These are phyloP conservation scores for Parauchenoglanis punctatus DNA, from an alignment of 2,797 vertebrate species.

Conservation along the genomic window DNA sequence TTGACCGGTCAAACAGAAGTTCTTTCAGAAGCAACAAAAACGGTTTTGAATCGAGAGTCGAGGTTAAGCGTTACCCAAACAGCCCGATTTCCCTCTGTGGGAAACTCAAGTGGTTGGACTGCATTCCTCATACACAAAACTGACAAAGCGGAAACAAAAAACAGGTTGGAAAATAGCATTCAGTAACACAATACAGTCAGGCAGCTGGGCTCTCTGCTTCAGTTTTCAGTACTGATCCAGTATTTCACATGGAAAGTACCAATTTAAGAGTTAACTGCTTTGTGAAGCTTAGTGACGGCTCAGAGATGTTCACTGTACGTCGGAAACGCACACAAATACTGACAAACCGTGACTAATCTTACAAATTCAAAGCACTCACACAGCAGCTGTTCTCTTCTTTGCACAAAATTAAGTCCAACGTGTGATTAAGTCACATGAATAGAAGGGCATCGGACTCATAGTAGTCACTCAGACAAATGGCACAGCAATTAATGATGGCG, in stretches of 20 bases:
- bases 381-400: not conserved
- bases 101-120: not conserved
- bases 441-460: not conserved
- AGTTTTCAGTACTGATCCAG: not conserved
- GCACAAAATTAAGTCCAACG: not conserved
- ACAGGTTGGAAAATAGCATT: not conserved
- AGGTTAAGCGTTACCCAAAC: not conserved
- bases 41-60: not conserved
- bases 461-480: not conserved
- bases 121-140: slow-evolving; percentile 19
- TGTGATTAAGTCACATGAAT: not conserved
- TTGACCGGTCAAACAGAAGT: not conserved
- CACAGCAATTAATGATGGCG: not conserved
- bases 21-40: not conserved
- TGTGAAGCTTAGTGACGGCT: not conserved
- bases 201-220: not conserved
- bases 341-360: not conserved
- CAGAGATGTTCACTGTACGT: not conserved
- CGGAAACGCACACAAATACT: not conserved
- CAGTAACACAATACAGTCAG: not conserved
- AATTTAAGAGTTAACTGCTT: not conserved
- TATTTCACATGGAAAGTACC: not conserved
- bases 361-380: not conserved
- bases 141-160: not conserved
- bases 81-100: not conserved